A percentile compares a stretch with the other conserved stretches of the same genome.
These are phyloP conservation scores for Corynorhinus townsendii DNA, from an alignment of 2,113 vertebrate species.

Conservation along the genomic window DNA sequence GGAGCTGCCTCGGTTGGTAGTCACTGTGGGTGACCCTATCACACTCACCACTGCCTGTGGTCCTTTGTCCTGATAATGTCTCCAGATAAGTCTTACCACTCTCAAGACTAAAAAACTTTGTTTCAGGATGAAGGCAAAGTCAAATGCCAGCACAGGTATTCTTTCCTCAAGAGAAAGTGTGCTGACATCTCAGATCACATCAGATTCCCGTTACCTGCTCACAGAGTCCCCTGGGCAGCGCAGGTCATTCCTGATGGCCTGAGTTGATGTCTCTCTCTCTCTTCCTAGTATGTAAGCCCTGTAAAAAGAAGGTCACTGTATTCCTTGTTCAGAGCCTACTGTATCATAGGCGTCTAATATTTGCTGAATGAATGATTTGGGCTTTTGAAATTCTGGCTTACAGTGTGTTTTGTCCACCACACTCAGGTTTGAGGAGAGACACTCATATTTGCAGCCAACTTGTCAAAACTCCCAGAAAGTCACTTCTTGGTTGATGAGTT, in stretches of 20 bases:
- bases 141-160: neutral
- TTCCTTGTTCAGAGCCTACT: neutral
- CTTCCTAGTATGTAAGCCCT: neutral
- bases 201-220: neutral
- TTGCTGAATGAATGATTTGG: neutral
- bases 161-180: neutral
- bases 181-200: neutral
- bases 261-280: neutral
- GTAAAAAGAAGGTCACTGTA: neutral
- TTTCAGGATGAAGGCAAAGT: neutral
- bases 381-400: neutral
- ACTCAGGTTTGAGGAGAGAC: neutral
- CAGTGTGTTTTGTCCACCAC: neutral
- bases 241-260: no score
- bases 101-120: neutral
- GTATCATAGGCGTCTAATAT: neutral
- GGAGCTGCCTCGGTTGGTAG: neutral
- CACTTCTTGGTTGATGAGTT: neutral
- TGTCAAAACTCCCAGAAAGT: neutral
- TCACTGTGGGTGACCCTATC: neutral
- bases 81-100: neutral
- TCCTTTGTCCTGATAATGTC: neutral
- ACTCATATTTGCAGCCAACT: neutral
- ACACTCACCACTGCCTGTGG: neutral
- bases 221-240: neutral